phyloP scores from a whole-genome alignment of 2,797 vertebrate species.

The Manis javanica region DNA sequence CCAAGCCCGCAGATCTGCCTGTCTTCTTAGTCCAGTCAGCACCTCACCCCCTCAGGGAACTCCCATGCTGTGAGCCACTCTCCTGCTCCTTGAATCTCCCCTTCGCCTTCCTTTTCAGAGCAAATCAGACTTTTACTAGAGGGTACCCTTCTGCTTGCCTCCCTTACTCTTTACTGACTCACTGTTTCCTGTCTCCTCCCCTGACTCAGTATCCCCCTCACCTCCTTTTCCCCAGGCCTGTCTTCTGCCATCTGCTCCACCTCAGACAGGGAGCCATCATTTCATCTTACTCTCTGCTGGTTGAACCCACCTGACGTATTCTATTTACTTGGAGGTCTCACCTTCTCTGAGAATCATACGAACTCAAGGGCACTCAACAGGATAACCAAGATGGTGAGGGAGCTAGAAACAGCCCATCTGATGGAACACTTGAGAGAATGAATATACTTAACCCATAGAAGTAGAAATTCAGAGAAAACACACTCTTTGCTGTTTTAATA shows the following conservation, averaged over 20 bases:
- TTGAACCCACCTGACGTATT: not conserved
- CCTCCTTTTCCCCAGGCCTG: not conserved
- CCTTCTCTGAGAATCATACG: not conserved
- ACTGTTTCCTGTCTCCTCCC: not conserved
- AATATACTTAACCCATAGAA: slow-evolving; percentile 7
- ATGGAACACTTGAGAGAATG: not conserved
- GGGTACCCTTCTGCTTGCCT: not conserved
- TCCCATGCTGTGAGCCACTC: not conserved
- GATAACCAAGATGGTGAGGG: not conserved
- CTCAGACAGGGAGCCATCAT: not conserved
- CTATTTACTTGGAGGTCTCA: not conserved
- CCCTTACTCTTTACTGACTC: not conserved
- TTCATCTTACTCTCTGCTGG: not conserved
- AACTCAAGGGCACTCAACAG: not conserved
- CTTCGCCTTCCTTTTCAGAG: not conserved
- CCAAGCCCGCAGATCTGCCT: not conserved
- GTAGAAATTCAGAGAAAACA: not conserved
- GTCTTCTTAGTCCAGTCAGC: not conserved
- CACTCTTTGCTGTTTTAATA: not conserved
- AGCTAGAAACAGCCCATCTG: not conserved
- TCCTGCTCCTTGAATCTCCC: not conserved
- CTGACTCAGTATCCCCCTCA: not conserved
- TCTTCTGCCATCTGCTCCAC: not conserved
- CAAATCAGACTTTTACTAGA: not conserved
- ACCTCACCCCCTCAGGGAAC: not conserved